Conservation (phyloP, 2,113 vertebrate species). For the Elanus axillaris region DNA sequence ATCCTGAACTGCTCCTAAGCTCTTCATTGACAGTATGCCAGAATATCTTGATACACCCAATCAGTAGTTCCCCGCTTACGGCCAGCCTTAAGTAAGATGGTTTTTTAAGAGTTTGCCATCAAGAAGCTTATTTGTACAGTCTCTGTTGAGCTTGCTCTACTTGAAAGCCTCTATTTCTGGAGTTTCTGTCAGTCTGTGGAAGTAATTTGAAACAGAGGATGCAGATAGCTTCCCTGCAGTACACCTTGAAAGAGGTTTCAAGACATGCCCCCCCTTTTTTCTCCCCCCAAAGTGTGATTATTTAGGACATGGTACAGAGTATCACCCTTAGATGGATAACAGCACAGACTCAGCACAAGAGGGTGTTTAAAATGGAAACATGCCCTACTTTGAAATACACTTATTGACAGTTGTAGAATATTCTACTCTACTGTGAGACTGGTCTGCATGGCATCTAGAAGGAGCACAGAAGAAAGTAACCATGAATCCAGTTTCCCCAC, state of each 20-base stretch:
- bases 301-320: neutral
- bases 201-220: neutral
- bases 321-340: neutral
- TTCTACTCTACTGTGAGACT: neutral
- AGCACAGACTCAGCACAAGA: neutral
- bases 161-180: neutral
- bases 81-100: neutral
- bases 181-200: neutral
- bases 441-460: neutral
- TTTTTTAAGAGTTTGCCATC: neutral
- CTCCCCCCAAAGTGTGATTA: neutral
- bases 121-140: neutral
- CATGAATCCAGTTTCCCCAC: neutral
- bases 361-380: neutral
- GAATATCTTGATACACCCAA: neutral
- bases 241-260: neutral
- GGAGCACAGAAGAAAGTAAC: neutral
- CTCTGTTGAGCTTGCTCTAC: neutral
- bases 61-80: neutral
- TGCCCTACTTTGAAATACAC: neutral
- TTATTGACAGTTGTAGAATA: neutral
- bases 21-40: neutral
- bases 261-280: neutral
- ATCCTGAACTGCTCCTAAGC: neutral
- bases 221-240: neutral